Conservation (phyloP, 1,140 invertebrate genomes). For the Rhynchophorus ferrugineus region DNA sequence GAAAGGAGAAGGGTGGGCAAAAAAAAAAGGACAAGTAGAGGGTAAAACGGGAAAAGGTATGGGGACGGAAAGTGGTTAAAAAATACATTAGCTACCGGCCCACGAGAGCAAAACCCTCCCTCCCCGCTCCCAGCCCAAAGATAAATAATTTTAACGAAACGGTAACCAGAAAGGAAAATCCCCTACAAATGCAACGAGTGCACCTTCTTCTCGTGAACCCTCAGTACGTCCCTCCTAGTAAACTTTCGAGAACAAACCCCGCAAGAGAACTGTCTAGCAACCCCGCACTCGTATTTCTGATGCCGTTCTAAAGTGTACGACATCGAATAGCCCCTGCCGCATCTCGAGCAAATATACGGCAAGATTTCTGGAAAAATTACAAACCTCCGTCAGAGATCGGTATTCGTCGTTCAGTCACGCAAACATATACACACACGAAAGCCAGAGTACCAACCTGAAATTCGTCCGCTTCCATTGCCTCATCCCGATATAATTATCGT, state of each 20-base stretch:
- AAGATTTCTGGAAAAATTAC: slow-evolving; percentile 29
- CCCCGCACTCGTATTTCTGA: slow-evolving; percentile 23
- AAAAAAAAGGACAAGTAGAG: too few relatives aligned
- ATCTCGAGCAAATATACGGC: slow-evolving; percentile 39
- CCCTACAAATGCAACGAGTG: slow-evolving; percentile 29
- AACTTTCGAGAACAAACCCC: slow-evolving; percentile 26
- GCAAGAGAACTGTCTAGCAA: slow-evolving; percentile 42
- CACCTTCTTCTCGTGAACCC: slow-evolving; percentile 21
- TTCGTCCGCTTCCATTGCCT: background rate
- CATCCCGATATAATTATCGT: too few relatives aligned
- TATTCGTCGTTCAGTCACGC: background rate
- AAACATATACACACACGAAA: background rate
- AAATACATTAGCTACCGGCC: too few relatives aligned
- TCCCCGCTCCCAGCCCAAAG: background rate
- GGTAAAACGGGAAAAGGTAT: too few relatives aligned
- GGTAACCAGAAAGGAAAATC: too few relatives aligned
- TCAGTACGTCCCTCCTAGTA: slow-evolving; percentile 20
- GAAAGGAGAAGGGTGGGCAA: too few relatives aligned
- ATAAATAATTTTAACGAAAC: too few relatives aligned
- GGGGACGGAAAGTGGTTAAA: too few relatives aligned
- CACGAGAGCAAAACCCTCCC: background rate
- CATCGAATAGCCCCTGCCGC: slow-evolving; percentile 42
- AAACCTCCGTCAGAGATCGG: too few relatives aligned
- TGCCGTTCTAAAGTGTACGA: slow-evolving; percentile 41
- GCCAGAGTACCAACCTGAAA: background rate